Conservation (phyloP, 1,140 invertebrate species). For the Sinonovacula constricta region DNA sequence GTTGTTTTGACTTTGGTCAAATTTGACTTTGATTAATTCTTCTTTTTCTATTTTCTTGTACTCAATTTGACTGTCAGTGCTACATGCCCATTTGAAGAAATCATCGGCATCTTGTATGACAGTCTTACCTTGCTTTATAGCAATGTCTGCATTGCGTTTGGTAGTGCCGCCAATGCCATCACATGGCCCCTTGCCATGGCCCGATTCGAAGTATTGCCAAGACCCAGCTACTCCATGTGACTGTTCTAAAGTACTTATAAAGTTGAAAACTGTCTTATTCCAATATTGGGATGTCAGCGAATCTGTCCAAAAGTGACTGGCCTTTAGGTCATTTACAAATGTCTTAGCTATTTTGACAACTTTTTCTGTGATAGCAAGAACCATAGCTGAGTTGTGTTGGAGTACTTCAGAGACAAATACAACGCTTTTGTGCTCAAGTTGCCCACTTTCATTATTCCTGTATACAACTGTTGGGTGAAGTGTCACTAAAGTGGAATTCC, state of each 20-base stretch:
- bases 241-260: neutral
- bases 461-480: slow-evolving; percentile 43
- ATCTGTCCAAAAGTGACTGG: slow-evolving; percentile 53
- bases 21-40: too few species aligned
- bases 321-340: neutral
- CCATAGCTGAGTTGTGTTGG: slow-evolving; percentile 7
- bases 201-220: slow-evolving; percentile 40
- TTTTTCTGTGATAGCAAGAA: neutral
- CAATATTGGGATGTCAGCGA: slow-evolving; percentile 40
- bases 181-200: slow-evolving; percentile 47
- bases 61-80: too few species aligned
- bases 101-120: slow-evolving; percentile 46
- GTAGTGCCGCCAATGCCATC: slow-evolving; percentile 44
- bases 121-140: slow-evolving; percentile 46
- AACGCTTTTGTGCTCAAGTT: slow-evolving; percentile 23
- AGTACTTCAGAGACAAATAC: slow-evolving; percentile 19
- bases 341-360: neutral
- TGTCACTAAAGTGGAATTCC: slow-evolving; percentile 45
- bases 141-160: slow-evolving; percentile 38
- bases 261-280: slow-evolving; percentile 25
- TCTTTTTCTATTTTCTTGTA: slow-evolving; percentile 7
- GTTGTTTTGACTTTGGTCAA: too few species aligned
- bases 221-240: neutral
- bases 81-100: too few species aligned
- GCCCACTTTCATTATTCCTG: neutral